Base-by-base conservation (phyloP, 2,888 invertebrate genomes). In the Meteorus colon region DNA sequence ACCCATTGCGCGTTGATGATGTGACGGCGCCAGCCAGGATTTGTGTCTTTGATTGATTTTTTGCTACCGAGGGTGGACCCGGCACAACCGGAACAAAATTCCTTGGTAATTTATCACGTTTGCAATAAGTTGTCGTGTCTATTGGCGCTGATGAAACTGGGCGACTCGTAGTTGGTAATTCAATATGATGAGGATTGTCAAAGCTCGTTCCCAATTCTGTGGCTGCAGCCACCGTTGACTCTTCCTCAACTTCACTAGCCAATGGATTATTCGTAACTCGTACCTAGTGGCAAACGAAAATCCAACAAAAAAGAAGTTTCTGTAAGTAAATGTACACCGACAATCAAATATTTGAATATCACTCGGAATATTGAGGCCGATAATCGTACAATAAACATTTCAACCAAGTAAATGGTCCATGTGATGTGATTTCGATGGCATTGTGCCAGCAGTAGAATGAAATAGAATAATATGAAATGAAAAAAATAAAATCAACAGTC, bases 191-290 rank as follows among this genome's bases (percentile, higher is more conserved):
- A 0, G 94, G 94, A 90, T 94, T 94, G 86, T 95, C 94, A 88
- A 95, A 95, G 81, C 94, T 94, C 76, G 94, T 94, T 72, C 92
- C 92, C 90, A 92, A 91, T 90, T 89, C 88, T 24, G 84, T 77
- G 19, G 24, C 75, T n/a, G 60, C 68, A n/a, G 19, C 55, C 5
- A 19, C 55, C 2, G 55, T 19, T n/a, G 55, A 19, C 45, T 88
- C 87, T 41, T 85, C 85, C 55, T 88, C 81, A 91, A 91, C 88
- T 92, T 94, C 82, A 19, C 80, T 81, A 29, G 89, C 87, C 69
- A 96, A 91, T 0, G 96, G 96, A 90, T 96, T 96, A 77, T 93
- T 92, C 31, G 95, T 96, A 81, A 96, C 96, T 77, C 96, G 91
- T 90, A 96, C 95, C 89, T 94, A 60, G 51, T 74, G 77, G 8